These are phyloP conservation scores for Morinoia aosen DNA, from an alignment of 2,888 invertebrate species.

Conservation along the genomic window DNA sequence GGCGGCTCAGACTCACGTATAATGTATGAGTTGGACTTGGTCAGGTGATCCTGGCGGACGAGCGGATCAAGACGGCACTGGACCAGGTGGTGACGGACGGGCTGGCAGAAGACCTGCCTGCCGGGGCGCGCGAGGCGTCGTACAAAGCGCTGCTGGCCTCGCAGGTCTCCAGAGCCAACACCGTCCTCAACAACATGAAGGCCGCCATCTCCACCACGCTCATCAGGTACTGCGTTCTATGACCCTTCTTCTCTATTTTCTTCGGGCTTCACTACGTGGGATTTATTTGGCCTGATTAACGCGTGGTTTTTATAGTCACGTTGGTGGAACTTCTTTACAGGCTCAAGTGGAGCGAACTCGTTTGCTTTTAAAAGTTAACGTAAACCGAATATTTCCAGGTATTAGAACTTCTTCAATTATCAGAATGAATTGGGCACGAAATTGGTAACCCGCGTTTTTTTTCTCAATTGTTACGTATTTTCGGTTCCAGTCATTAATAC, in stretches of 20 bases:
- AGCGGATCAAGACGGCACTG: conserved; percentile 80
- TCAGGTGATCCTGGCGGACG: conserved; percentile 79
- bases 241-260: neutral
- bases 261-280: neutral
- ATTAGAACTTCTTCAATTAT: too few species aligned
- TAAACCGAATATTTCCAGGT: neutral
- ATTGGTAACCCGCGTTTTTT: too few species aligned
- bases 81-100: conserved; percentile 79
- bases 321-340: neutral
- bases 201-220: conserved; percentile 84
- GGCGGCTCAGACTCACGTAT: too few species aligned
- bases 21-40: too few species aligned
- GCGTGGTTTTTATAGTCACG: neutral
- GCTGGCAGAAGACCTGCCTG: conserved; percentile 70
- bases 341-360: neutral
- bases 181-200: conserved; percentile 83
- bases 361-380: neutral
- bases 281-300: neutral
- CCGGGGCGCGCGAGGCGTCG: conserved; percentile 71
- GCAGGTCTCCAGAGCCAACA: conserved; percentile 79
- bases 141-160: conserved; percentile 68
- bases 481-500: too few species aligned
- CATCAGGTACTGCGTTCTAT: conserved; percentile 73
- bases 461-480: too few species aligned
- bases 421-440: too few species aligned